Evolutionary conservation across 2,113 vertebrate genomes (phyloP).

Genomic region (Nymphicus hollandicus): DNA sequence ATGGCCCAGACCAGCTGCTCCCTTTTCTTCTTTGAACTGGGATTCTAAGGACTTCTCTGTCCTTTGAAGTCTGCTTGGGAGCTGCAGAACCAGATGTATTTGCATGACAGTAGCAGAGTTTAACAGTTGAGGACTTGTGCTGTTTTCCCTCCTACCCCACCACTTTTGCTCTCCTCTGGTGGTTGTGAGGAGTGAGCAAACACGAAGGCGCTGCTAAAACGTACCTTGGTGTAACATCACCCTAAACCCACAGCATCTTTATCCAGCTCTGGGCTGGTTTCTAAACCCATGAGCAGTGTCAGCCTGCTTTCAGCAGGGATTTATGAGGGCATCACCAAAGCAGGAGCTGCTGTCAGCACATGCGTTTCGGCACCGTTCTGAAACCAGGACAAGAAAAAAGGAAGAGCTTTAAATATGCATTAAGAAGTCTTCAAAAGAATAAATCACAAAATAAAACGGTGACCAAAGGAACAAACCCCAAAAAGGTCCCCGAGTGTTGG

Average conservation of each 20-base stretch:
- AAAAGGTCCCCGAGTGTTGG: too few species aligned
- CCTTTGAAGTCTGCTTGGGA: conserved; percentile 58
- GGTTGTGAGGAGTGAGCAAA: not conserved
- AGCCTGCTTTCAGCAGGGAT: not conserved
- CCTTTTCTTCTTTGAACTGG: conserved; percentile 51
- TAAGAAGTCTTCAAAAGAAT: not conserved
- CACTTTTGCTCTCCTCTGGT: not conserved
- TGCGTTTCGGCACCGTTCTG: not conserved
- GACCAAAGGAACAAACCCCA: not conserved
- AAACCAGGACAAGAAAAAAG: not conserved
- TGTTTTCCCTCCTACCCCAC: not conserved
- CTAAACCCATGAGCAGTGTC: not conserved
- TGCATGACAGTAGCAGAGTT: conserved; percentile 24
- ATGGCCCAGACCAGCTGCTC: conserved; percentile 47
- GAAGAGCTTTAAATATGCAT: not conserved
- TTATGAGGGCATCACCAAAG: not conserved
- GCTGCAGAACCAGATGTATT: conserved; percentile 48
- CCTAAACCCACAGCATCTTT: not conserved
- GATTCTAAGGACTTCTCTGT: conserved; percentile 43
- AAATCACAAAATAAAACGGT: not conserved
- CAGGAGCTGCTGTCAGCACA: not conserved
- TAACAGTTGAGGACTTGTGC: not conserved
- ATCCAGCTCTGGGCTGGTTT: not conserved
- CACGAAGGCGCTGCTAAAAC: accelerated
- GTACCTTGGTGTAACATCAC: not conserved